Evolutionary conservation across 1,140 invertebrate species (phyloP).

Genomic region (Drosophila trapezifrons): DNA sequence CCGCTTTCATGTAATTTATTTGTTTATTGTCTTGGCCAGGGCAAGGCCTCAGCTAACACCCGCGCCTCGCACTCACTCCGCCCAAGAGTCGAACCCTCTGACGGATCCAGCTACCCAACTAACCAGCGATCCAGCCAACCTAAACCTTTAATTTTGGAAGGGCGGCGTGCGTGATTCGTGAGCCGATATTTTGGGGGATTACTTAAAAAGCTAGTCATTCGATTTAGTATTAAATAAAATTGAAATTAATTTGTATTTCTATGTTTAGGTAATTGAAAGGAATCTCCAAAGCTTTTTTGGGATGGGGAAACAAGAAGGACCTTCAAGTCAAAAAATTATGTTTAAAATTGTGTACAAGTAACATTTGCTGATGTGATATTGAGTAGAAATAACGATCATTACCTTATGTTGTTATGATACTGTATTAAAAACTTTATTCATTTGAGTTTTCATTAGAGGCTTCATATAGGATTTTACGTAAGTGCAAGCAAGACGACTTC

Average conservation of each 20-base stretch:
- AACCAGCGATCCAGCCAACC: conserved; percentile 3
- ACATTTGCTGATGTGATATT: no score
- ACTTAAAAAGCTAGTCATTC: background rate
- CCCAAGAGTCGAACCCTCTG: conserved; percentile 15
- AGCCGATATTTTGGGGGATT: background rate
- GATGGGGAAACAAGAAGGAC: no score
- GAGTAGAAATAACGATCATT: no score
- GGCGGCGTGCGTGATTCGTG: conserved; percentile 24
- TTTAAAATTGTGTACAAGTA: no score
- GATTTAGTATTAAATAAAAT: background rate
- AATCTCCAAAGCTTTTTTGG: no score
- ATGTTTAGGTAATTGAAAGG: no score
- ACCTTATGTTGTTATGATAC: no score
- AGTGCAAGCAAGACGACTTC: no score
- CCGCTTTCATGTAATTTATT: conserved; percentile 80
- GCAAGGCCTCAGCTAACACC: conserved; percentile 41
- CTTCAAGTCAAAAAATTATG: no score
- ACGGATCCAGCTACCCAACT: background rate
- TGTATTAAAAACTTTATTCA: no score
- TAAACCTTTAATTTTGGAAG: conserved; percentile 22
- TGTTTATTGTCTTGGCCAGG: conserved; percentile 76
- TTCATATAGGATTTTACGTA: no score
- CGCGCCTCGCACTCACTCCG: conserved; percentile 10
- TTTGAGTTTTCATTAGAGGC: no score
- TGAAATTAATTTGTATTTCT: background rate